Base-by-base conservation (phyloP, 2,113 vertebrate genomes). In the Puffinus mauretanicus region DNA sequence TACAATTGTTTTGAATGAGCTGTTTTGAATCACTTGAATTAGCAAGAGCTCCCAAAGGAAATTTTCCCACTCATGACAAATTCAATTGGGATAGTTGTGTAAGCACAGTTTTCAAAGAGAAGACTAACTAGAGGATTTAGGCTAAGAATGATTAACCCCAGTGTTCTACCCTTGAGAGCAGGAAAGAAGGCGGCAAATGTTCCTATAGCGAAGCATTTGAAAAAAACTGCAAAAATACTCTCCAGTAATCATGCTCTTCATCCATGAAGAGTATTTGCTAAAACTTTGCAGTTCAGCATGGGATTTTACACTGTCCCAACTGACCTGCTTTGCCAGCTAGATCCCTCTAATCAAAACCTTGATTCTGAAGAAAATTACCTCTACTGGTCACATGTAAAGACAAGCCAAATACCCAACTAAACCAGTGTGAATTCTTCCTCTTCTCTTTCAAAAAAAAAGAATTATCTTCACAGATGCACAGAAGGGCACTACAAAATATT, bases 11-110 rank as follows among this genome's bases (percentile, higher is more conserved):
- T 94, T 49, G 93, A 93, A 77, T 4, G 51, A 91, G 58, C 46
- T 88, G 60, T n/a, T 96, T 64, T 70, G 67, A 93, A 87, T 67
- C 85, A 93, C 79, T 73, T 86, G 90, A 96, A 94, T 88, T 95
- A 96, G n/a, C 71, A 94, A 66, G 18, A 95, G 55, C n/a, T 94
- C 94, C 92, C 96, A 70, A 36, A 92, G 93, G 94, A 86, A 81
- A 83, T 69, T 75, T 85, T 90, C 55, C 29, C 90, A 3, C 82
- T 80, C 4, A 4, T 44, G 25, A 44, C 0, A 6, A 77, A 93
- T 88, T 70, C 96, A 83, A 32, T 6, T 75, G 88, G 90, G 93
- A 95, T 42, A 55, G 26, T 38, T 62, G 60, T 49, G 32, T 66
- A 82, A 80, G 44, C 25, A 49, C 4, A 73, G 75, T 38, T 96